phyloP scores from a whole-genome alignment of 2,888 invertebrate species.

The Eupithecia exiguata region DNA sequence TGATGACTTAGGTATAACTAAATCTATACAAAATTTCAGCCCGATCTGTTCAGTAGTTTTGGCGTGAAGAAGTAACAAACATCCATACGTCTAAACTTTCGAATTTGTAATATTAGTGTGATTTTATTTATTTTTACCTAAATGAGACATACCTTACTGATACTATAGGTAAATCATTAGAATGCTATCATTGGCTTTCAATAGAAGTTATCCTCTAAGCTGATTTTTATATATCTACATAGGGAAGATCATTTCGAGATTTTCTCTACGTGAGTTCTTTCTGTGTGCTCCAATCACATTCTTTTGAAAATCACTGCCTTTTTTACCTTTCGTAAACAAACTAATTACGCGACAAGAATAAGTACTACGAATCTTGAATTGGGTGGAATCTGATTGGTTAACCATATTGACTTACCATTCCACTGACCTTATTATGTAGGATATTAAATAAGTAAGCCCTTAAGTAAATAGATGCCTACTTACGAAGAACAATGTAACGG shows the following conservation, averaged over 20 bases:
- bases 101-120: no score
- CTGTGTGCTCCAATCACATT: constrained; percentile 2
- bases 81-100: no score
- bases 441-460: no score
- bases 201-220: background rate
- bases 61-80: no score
- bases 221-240: background rate
- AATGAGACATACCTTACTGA: background rate
- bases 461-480: no score
- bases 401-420: background rate
- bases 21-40: no score
- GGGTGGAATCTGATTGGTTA: background rate
- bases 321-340: constrained; percentile 7
- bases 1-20: no score
- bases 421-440: background rate
- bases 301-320: constrained; percentile 12
- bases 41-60: no score
- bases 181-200: background rate
- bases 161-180: background rate
- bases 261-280: constrained; percentile 8
- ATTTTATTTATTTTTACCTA: background rate
- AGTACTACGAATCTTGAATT: background rate
- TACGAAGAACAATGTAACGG: no score
- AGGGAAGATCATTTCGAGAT: background rate
- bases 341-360: constrained; percentile 8